Conservation (phyloP, 2,888 invertebrate genomes). For the Papilio demoleus region DNA sequence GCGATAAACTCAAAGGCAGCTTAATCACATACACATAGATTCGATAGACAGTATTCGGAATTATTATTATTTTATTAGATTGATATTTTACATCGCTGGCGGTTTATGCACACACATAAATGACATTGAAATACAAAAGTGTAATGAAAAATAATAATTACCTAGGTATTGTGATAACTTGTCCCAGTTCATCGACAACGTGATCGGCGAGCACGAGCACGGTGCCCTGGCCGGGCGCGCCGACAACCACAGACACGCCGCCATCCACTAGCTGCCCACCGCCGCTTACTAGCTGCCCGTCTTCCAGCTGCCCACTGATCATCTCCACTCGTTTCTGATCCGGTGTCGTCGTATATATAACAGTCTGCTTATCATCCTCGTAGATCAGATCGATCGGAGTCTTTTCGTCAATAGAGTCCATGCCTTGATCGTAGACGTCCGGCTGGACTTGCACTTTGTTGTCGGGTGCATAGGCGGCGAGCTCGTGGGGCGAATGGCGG, state of each 20-base stretch:
- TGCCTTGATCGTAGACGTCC: constrained; percentile 77
- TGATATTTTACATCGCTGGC: background rate
- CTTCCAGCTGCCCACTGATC: constrained; percentile 87
- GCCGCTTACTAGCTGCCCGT: constrained; percentile 81
- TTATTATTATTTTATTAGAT: constrained; percentile 27
- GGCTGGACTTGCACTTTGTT: constrained; percentile 84
- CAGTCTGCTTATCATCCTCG: constrained; percentile 92
- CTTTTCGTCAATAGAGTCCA: constrained; percentile 85
- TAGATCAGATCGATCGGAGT: constrained; percentile 92
- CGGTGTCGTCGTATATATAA: constrained; percentile 90
- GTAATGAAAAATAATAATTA: constrained; percentile 55
- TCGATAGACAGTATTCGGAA: constrained; percentile 30
- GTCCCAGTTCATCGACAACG: constrained; percentile 87
- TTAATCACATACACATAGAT: constrained; percentile 19
- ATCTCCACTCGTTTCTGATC: constrained; percentile 92
- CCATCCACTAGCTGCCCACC: constrained; percentile 79
- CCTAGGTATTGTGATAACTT: constrained; percentile 87
- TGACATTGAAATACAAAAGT: background rate
- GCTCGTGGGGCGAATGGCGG: constrained; percentile 82
- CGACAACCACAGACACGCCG: constrained; percentile 80
- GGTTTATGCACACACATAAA: background rate
- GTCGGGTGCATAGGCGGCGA: constrained; percentile 79
- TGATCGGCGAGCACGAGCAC: constrained; percentile 89
- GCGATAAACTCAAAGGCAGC: constrained; percentile 35
- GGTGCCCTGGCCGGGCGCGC: constrained; percentile 80